Evolutionary conservation across 2,113 vertebrate genomes (phyloP), one percentile per base, ranked within the genome.

Genomic region (Panthera leo): DNA sequence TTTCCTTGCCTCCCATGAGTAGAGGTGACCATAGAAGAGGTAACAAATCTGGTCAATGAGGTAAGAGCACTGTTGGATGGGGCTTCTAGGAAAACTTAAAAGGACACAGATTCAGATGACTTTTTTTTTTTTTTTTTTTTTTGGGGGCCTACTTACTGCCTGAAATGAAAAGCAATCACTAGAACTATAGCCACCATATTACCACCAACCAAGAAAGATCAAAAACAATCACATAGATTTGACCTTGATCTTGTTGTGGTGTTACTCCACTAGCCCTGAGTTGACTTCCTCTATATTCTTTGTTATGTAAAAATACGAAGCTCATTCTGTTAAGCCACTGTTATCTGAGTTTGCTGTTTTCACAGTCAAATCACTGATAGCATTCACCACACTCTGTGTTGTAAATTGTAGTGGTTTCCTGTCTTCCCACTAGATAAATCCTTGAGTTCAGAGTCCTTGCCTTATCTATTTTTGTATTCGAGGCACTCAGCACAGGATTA

Each of bases 391-490:
- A 63, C 11, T 89, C 18, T 85, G 34, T 8, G 31, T 68, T 51
- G 51, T 51, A 71, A 85, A 94, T 53, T 94, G 39, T 63, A 42
- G 39, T 51, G 9, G 5, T 90, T 90, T 63, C 21, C 27, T 70
- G 79, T 89, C 51, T 89, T 78, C 25, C 23, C 53, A 39, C 51
- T 42, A 61, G 61, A n/a, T 61, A 79, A 85, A 29, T 63, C 21
- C 79, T 85, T 85, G 34, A 85, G 39, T 90, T 85, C 34, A 86
- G 39, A 61, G 34, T 91, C 71, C 82, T 80, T 53, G 15, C 21
- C 31, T 85, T 89, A 89, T 84, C 51, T 93, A 10, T 79, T 11
- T 94, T 63, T 73, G 42, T 94, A 36, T 86, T 96, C 18, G 45
- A 25, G 21, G 10, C 42, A 36, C n/a, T 85, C 29, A 94, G 53